A percentile compares a stretch with the other conserved stretches of the same genome.
Evolutionary conservation across 2,888 invertebrate species (phyloP).

Genomic region (Patella caerulea): DNA sequence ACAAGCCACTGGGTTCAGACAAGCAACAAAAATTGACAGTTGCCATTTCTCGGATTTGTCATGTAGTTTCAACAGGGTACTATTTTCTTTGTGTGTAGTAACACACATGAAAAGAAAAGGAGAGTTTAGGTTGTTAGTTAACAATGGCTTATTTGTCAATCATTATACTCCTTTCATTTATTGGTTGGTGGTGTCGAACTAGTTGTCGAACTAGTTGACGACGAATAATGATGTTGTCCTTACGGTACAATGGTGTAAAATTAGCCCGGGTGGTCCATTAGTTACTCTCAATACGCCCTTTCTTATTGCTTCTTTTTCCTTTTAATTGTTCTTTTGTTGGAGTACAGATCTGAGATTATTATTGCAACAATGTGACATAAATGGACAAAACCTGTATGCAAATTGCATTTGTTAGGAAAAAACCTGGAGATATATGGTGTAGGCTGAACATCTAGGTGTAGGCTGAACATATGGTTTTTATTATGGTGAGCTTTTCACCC

Average conservation of each 20-base stretch:
- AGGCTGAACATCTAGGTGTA: background rate
- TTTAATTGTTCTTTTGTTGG: background rate
- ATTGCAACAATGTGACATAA: background rate
- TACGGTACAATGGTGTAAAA: background rate
- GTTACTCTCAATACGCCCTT: background rate
- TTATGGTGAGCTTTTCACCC: too few relatives aligned
- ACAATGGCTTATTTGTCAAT: background rate
- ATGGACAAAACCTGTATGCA: background rate
- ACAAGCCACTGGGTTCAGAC: too few relatives aligned
- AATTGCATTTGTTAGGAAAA: background rate
- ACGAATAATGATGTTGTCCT: background rate
- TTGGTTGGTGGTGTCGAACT: background rate
- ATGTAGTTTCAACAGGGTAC: background rate
- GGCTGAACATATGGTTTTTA: too few relatives aligned
- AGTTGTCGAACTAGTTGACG: background rate
- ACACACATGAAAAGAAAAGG: background rate
- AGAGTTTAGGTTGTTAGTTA: background rate
- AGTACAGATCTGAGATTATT: background rate
- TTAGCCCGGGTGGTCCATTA: background rate
- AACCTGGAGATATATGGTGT: background rate
- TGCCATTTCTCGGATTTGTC: too few relatives aligned
- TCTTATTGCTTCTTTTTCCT: background rate
- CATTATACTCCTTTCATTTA: background rate
- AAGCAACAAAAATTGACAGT: too few relatives aligned
- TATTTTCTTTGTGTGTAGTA: slow-evolving; percentile 4